A percentile compares a stretch with the other conserved stretches of the same genome.
Conservation (phyloP, 2,113 vertebrate genomes). For the Ictalurus punctatus region DNA sequence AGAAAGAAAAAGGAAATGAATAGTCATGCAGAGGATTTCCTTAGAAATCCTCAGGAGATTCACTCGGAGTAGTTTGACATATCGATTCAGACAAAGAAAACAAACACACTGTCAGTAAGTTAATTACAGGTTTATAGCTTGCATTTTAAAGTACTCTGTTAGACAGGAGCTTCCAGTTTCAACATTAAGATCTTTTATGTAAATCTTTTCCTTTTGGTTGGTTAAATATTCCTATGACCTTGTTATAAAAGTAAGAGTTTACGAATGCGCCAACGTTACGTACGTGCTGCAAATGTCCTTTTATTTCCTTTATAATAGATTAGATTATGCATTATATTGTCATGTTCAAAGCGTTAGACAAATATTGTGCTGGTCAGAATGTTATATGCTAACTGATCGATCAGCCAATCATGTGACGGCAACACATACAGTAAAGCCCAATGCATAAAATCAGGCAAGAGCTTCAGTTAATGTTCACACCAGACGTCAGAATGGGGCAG, state of each 20-base stretch:
- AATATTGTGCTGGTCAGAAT: neutral
- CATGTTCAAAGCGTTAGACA: neutral
- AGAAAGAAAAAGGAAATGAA: neutral
- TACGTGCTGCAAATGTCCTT: neutral
- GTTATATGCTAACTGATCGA: neutral
- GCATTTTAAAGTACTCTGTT: neutral
- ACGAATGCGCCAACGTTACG: neutral
- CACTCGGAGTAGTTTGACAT: neutral
- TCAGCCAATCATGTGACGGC: neutral
- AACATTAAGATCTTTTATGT: neutral
- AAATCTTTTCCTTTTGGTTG: neutral
- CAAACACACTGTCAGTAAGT: neutral
- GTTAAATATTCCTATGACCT: neutral
- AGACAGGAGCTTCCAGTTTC: neutral
- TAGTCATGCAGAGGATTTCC: neutral
- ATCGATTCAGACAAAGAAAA: neutral
- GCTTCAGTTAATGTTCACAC: neutral
- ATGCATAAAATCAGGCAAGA: neutral
- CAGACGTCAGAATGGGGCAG: neutral
- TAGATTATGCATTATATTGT: neutral
- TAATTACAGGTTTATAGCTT: neutral
- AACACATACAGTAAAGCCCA: neutral
- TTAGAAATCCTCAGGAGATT: neutral
- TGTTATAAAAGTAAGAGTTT: too few relatives aligned
- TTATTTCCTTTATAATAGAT: too few relatives aligned